Base-by-base conservation (phyloP, 1,140 invertebrate species). In the Harpegnathos saltator region DNA sequence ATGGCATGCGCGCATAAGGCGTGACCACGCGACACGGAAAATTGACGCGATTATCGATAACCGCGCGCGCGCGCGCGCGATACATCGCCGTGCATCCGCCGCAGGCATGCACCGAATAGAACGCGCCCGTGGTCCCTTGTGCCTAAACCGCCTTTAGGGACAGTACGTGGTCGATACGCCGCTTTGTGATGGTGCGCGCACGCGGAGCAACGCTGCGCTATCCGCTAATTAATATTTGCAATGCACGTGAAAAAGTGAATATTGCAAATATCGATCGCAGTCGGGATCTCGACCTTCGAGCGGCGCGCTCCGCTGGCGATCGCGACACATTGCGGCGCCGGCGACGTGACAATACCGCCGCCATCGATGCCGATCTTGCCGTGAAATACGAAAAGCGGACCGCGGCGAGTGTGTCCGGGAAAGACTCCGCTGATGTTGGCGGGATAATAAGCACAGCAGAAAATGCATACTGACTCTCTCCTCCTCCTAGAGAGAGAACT, bases 11-110 rank as follows among this genome's bases (percentile, higher is more conserved):
- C 77, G 81, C 61, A 22, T 74, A 87, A 87, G 69, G 61, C 58
- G 82, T 77, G 24, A 74, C 52, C 62, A 54, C 52, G 50, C 66
- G 85, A 88, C 77, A 73, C 75, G 38, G 82, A 83, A 88, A 88
- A 82, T 77, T 82, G 69, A 85, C 59, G 44, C 38, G 65, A 75
- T 69, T 73, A 88, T 83, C 86, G 86, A 88, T 75, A 82, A 82
- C 29, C 82, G 81, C 71, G 24, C 44, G 56, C 82, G 81, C 71
- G 24, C 44, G 56, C 56, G 19, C 38, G 54, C 74, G 72, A 74
- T 74, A 33, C 74, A 68, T 33, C 63, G 17, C n/a, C 17, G 22
- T 69, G 75, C 63, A 69, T 69, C 48, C 54, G 65, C 65, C 73
- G 22, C 52, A 62, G 59, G 78, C 84, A 87, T 66, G 71, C 65